Evolutionary conservation across 1,140 invertebrate genomes (phyloP), one percentile per base, ranked within the genome.

Genomic region (Atta cephalotes): DNA sequence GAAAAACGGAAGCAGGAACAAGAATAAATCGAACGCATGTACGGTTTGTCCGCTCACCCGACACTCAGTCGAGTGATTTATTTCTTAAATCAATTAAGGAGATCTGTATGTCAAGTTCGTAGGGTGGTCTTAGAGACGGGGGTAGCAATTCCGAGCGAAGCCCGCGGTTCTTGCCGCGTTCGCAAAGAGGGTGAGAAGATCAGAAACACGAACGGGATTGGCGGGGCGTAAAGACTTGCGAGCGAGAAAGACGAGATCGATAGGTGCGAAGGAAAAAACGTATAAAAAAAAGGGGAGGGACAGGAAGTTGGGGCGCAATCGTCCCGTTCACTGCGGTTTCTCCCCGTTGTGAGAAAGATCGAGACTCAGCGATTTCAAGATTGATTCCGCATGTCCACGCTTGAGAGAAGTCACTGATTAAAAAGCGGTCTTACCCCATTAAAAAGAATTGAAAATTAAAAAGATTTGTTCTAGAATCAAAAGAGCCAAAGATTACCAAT

Each of bases 81-180:
- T 89, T 60, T 84, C 89, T 85, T 79, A 88, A 89, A 89, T 88
- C 88, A 88, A 89, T 89, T 89, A 89, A 89, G 88, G 53, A 79
- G 87, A 88, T 89, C 80, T 77, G 58, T 85, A 82, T 65, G 53
- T 87, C 77, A 76, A 78, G 56, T 35, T 65, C 12, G 53, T 79
- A 10, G 68, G 80, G 56, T 51, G 71, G 56, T 51, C 66, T 51
- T 53, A 35, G 56, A 62, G 65, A 71, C 12, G 31, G 63, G 56
- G 56, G 65, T 53, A 45, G 79, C 87, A 81, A 88, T 82, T 78
- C 77, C 45, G 78, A n/a, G 45, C 76, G 68, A 72, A 81, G 14
- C 65, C 45, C 85, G 65, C 72, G 72, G 74, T 88, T 88, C 87
- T 86, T 87, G 86, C 87, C 84, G 21, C 65, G 70, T 86, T 87